A percentile compares a stretch with the other conserved stretches of the same genome.
These are phyloP conservation scores for Hyperoplus lanceolatus DNA, from an alignment of 2,797 vertebrate genomes.

Conservation along the genomic window DNA sequence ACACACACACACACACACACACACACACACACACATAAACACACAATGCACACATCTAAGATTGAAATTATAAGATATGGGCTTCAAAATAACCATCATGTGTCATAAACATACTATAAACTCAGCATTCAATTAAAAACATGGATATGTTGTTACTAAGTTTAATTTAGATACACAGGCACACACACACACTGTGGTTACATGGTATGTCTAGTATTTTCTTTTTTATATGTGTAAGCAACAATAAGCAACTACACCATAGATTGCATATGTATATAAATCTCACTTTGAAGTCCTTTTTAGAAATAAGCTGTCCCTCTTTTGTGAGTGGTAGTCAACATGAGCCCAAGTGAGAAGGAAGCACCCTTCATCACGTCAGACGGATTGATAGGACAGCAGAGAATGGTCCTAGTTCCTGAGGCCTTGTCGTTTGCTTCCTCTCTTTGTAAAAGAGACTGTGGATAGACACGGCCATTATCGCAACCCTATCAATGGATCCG, in stretches of 20 bases:
- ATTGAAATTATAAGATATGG: conserved; percentile 14
- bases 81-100: neutral
- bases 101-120: conserved; percentile 14
- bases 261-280: too few species aligned
- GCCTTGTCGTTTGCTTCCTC: conserved; percentile 20
- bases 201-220: neutral
- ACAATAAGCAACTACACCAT: neutral
- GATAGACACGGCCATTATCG: conserved; percentile 30
- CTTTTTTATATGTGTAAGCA: conserved; percentile 1
- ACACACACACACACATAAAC: conserved; percentile 17
- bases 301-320: neutral
- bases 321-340: neutral
- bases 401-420: conserved; percentile 2
- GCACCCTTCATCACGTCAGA: conserved; percentile 22
- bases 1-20: conserved; percentile 16
- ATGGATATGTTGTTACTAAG: neutral
- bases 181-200: neutral
- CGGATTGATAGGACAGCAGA: neutral
- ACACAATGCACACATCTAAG: neutral
- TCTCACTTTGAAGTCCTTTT: neutral
- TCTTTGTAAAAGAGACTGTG: conserved; percentile 23
- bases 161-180: neutral
- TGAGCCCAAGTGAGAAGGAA: conserved; percentile 38
- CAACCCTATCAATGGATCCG: conserved; percentile 7
- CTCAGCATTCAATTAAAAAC: neutral